Percentiles rank a stretch among this genome's conserved stretches.
phyloP scores from a whole-genome alignment of 1,140 invertebrate species.

The Microplitis demolitor region DNA sequence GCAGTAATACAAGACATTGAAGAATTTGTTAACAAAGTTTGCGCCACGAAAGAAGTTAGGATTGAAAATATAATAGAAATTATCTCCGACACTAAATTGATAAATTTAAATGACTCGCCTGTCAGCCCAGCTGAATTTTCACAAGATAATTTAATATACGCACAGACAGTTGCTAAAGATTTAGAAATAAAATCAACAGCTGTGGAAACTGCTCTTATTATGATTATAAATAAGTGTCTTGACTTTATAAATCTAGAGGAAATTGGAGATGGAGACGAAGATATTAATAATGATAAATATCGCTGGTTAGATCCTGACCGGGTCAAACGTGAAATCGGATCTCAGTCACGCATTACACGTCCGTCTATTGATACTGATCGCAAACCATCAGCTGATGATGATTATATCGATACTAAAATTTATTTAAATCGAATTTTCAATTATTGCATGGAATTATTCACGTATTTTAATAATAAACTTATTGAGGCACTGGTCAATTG shows the following conservation, averaged over 20 bases:
- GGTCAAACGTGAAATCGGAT: conserved; percentile 63
- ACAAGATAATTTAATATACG: conserved; percentile 65
- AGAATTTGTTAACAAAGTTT: conserved; percentile 72
- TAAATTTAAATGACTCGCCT: conserved; percentile 70
- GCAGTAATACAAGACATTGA: conserved; percentile 69
- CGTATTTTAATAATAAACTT: conserved; percentile 74
- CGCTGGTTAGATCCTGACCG: conserved; percentile 70
- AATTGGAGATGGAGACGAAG: conserved; percentile 60
- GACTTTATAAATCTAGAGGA: conserved; percentile 54
- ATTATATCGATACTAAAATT: conserved; percentile 65
- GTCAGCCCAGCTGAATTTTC: conserved; percentile 71
- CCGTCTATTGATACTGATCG: conserved; percentile 29
- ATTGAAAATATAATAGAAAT: conserved; percentile 73
- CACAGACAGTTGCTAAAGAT: conserved; percentile 47
- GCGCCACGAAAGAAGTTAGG: conserved; percentile 77
- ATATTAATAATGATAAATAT: conserved; percentile 58
- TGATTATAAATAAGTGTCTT: conserved; percentile 74
- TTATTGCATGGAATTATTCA: conserved; percentile 76
- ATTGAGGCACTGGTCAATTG: conserved; percentile 71
- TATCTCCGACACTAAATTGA: conserved; percentile 68
- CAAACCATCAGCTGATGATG: conserved; percentile 65
- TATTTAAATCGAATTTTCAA: conserved; percentile 68
- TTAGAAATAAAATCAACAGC: conserved; percentile 66
- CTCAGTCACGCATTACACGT: conserved; percentile 59
- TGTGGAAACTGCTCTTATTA: conserved; percentile 70